Conservation (phyloP, 1,140 invertebrate genomes). For the Aporrectodea caliginosa region DNA sequence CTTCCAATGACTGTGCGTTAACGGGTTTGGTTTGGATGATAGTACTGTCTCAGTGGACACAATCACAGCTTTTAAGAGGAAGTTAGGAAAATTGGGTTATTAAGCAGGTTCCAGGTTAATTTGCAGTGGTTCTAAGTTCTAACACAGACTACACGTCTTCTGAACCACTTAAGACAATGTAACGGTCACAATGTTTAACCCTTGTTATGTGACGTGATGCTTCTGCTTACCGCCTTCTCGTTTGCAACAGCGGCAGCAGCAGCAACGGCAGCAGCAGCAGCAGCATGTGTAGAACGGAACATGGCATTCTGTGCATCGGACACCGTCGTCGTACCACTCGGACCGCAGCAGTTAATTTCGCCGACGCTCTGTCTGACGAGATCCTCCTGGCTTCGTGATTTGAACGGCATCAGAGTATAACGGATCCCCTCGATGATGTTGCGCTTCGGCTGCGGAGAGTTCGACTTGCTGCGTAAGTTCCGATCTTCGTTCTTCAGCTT, state of each 20-base stretch:
- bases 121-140: no score
- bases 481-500: not conserved
- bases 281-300: not conserved
- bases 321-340: not conserved
- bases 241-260: not conserved
- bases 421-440: not conserved
- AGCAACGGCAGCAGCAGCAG: not conserved
- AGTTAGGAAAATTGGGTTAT: no score
- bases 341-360: not conserved
- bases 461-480: conserved; percentile 9
- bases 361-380: not conserved
- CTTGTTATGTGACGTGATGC: no score
- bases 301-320: no score
- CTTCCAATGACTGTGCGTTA: no score
- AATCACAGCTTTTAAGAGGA: no score
- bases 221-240: not conserved
- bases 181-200: no score
- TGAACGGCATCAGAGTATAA: conserved; percentile 9
- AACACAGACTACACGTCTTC: no score
- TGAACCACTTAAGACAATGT: no score
- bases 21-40: no score
- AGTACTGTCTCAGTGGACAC: no score
- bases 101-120: no score
- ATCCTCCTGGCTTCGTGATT: conserved; percentile 22
- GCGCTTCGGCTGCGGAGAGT: conserved; percentile 4